A percentile compares a stretch with the other conserved stretches of the same genome.
Conservation (phyloP, 2,113 vertebrate genomes). For the Scopus umbretta region DNA sequence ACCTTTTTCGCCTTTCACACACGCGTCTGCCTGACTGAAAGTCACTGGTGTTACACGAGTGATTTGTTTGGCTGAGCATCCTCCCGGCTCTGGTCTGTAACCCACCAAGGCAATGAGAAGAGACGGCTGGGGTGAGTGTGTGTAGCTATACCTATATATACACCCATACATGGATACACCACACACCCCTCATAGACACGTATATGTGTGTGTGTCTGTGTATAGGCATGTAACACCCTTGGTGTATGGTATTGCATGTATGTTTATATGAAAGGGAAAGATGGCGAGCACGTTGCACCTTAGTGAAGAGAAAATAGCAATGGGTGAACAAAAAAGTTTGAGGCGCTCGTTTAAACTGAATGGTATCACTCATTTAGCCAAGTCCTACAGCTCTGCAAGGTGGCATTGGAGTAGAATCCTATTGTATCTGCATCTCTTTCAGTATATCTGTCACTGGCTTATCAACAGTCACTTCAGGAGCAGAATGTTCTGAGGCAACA, state of each 20-base stretch:
- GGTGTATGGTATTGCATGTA: not conserved
- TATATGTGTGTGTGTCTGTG: fast-evolving
- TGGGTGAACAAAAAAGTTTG: not conserved
- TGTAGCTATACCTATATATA: not conserved
- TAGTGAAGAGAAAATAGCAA: not conserved
- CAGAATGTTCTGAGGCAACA: not conserved
- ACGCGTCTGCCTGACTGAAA: not conserved
- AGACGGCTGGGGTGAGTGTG: not conserved
- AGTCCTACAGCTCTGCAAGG: not conserved
- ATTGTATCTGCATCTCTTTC: not conserved
- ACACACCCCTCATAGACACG: not conserved
- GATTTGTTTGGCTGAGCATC: not conserved
- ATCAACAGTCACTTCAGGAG: not conserved
- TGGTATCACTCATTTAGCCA: not conserved
- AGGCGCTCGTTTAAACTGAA: not conserved
- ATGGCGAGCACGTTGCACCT: fast-evolving
- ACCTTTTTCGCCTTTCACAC: not conserved
- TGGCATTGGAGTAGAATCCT: not conserved
- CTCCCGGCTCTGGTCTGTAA: not conserved
- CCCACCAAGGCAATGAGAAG: not conserved
- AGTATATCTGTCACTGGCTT: not conserved
- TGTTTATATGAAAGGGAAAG: not conserved
- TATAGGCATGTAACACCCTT: too few species aligned
- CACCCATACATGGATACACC: fast-evolving
- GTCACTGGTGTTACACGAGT: not conserved